Conservation (phyloP, 2,797 vertebrate genomes). For the Lithobates pipiens region DNA sequence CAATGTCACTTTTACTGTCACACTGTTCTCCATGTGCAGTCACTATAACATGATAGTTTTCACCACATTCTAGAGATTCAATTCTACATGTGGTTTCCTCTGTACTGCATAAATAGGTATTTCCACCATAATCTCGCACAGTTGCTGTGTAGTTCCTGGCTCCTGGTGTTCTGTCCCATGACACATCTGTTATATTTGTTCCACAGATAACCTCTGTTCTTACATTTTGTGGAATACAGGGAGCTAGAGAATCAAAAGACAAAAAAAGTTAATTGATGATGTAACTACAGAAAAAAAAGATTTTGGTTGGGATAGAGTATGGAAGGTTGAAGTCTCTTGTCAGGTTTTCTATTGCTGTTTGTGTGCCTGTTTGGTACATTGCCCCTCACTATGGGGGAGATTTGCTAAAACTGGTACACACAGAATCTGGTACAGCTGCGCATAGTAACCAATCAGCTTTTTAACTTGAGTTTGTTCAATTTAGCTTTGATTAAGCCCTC, state of each 20-base stretch:
- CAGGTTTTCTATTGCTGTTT: too few relatives aligned
- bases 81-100: conserved; percentile 67
- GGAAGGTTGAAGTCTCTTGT: too few relatives aligned
- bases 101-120: conserved; percentile 66
- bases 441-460: too few relatives aligned
- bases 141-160: conserved; percentile 75
- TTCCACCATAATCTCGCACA: conserved; percentile 69
- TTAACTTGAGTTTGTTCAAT: too few relatives aligned
- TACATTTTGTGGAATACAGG: conserved; percentile 73
- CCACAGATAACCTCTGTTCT: conserved; percentile 71
- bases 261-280: too few relatives aligned
- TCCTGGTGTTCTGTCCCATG: conserved; percentile 74
- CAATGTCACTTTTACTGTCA: conserved; percentile 13
- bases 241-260: conserved; percentile 66
- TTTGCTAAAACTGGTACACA: too few relatives aligned
- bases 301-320: too few relatives aligned
- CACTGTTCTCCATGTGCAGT: conserved; percentile 72
- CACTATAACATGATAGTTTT: conserved; percentile 73
- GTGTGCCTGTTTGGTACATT: too few relatives aligned
- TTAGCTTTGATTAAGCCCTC: too few relatives aligned
- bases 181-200: conserved; percentile 69
- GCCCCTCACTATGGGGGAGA: too few relatives aligned
- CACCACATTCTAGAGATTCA: conserved; percentile 72
- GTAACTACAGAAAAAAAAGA: too few relatives aligned
- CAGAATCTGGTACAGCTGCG: too few relatives aligned